Conservation (phyloP, 1,140 invertebrate species). For the Penaeus vannamei region DNA sequence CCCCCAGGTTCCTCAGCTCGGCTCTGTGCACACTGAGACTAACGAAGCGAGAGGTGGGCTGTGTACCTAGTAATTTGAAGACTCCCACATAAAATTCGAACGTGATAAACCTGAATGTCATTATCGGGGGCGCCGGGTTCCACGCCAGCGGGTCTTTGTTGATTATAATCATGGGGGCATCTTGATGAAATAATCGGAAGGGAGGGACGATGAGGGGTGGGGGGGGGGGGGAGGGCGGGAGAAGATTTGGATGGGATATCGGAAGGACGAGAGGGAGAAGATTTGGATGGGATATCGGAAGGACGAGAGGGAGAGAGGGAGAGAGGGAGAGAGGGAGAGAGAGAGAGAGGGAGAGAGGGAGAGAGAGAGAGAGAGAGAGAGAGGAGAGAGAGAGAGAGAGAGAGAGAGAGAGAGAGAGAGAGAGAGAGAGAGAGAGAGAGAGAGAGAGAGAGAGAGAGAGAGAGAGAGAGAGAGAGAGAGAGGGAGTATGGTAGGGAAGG, state of each 20-base stretch:
- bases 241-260: not conserved
- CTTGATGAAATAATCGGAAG: not conserved
- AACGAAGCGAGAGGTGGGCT: not conserved
- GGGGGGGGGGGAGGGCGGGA: not conserved
- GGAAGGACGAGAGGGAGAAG: not conserved
- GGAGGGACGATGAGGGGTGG: not conserved
- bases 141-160: too few relatives aligned
- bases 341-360: not conserved
- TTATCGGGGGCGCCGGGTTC: slow-evolving; percentile 12
- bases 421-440: too few relatives aligned
- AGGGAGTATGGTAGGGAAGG: too few relatives aligned
- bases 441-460: too few relatives aligned
- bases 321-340: not conserved
- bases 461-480: too few relatives aligned
- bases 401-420: too few relatives aligned
- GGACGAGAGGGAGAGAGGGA: not conserved
- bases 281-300: not conserved
- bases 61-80: slow-evolving; percentile 44
- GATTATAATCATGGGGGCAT: not conserved
- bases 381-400: not conserved
- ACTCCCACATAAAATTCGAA: slow-evolving; percentile 23
- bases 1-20: too few relatives aligned
- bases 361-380: not conserved
- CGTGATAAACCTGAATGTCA: slow-evolving; percentile 37
- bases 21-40: not conserved